These are phyloP conservation scores for Prinia subflava DNA, from an alignment of 2,113 vertebrate species.

Conservation along the genomic window DNA sequence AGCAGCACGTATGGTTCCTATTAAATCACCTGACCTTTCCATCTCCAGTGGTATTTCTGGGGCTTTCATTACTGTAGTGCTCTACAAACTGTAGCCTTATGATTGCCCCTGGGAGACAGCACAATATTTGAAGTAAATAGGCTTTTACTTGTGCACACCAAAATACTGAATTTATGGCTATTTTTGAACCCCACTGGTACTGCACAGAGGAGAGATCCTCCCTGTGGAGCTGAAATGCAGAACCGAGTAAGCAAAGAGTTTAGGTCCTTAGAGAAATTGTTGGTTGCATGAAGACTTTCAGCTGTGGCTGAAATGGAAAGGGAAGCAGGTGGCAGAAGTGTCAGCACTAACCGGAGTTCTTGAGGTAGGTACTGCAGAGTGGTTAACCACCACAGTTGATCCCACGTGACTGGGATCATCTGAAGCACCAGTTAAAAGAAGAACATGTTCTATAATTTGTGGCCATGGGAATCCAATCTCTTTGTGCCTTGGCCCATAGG, in stretches of 20 bases:
- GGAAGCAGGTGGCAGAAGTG: neutral
- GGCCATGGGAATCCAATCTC: neutral
- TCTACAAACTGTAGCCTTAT: neutral
- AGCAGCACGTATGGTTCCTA: neutral
- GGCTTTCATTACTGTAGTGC: neutral
- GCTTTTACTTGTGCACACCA: neutral
- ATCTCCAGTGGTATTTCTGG: neutral
- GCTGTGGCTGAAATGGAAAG: neutral
- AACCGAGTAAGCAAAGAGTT: neutral
- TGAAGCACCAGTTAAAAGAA: neutral
- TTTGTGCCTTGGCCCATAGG: neutral
- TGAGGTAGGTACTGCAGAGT: neutral
- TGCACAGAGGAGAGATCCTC: neutral
- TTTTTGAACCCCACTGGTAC: neutral
- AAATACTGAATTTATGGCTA: neutral
- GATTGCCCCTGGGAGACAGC: neutral
- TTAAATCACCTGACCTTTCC: conserved; percentile 20
- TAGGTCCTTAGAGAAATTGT: neutral
- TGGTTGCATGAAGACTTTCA: neutral
- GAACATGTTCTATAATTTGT: neutral
- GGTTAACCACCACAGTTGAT: neutral
- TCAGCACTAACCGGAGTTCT: accelerated
- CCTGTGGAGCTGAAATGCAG: neutral
- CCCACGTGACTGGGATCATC: neutral
- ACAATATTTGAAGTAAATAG: neutral